Evolutionary conservation across 2,888 invertebrate genomes (phyloP).

Genomic region (Drosophila mercatorum): DNA sequence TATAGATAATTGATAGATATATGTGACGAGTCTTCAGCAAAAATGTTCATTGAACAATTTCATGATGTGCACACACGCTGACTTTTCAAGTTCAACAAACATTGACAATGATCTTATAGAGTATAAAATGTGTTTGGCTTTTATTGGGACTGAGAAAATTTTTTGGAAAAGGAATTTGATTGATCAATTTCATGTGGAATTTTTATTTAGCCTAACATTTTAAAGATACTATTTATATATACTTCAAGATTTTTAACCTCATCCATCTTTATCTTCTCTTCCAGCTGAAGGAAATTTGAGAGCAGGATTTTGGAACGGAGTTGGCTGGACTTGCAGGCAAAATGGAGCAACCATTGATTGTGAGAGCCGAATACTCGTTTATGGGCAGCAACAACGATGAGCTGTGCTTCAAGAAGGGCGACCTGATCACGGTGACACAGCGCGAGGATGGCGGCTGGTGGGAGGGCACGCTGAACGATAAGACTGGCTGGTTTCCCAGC

Average conservation of each 20-base stretch:
- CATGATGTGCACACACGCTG: conserved; percentile 39
- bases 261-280: background rate
- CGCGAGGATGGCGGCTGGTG: conserved; percentile 99
- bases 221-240: too few species aligned
- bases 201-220: too few species aligned
- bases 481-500: conserved; percentile 99
- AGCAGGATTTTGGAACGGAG: conserved; percentile 41
- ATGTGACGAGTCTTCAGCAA: conserved; percentile 1
- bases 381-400: conserved; percentile 99
- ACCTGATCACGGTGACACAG: conserved; percentile 98
- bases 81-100: conserved; percentile 75
- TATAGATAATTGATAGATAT: conserved; percentile 36
- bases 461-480: conserved; percentile 98
- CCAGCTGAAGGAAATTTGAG: conserved; percentile 64
- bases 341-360: conserved; percentile 86
- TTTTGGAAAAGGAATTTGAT: too few species aligned
- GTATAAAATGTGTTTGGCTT: background rate
- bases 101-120: conserved; percentile 23
- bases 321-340: conserved; percentile 9
- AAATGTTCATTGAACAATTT: conserved; percentile 64
- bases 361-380: conserved; percentile 96
- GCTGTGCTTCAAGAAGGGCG: conserved; percentile 97
- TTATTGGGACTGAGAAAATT: background rate
- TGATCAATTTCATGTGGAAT: background rate
- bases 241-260: background rate